phyloP scores from a whole-genome alignment of 2,888 invertebrate species.

The Lasioglossum vierecki region DNA sequence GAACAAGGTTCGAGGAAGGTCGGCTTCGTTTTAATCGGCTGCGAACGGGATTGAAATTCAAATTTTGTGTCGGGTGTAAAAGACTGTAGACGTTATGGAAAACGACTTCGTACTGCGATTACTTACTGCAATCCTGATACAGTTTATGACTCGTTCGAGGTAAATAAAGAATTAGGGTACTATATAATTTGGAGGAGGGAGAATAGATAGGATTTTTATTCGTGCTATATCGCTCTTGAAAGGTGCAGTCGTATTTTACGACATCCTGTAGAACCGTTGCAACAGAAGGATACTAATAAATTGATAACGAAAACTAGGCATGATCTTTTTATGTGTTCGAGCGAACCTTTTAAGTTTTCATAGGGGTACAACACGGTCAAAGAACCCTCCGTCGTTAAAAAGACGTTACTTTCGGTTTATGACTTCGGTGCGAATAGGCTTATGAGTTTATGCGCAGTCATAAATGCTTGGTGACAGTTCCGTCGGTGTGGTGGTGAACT shows the following conservation, averaged over 20 bases:
- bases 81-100: not conserved
- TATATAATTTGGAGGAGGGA: not conserved
- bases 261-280: not conserved
- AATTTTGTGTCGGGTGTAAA: not conserved
- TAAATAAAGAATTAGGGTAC: not conserved
- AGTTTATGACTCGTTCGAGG: not conserved
- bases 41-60: not conserved
- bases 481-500: not conserved
- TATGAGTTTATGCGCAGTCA: slow-evolving; percentile 21
- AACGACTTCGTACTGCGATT: not conserved
- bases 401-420: slow-evolving; percentile 24
- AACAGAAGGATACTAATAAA: slow-evolving; percentile 9
- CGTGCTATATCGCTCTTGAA: not conserved
- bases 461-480: slow-evolving; percentile 16
- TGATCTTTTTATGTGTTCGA: not conserved
- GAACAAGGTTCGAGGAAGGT: not conserved
- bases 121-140: not conserved
- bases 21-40: too few relatives aligned
- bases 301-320: not conserved
- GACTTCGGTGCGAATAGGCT: not conserved
- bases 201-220: not conserved
- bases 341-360: slow-evolving; percentile 4
- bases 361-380: not conserved
- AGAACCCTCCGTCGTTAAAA: slow-evolving; percentile 22
- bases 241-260: not conserved